Evolutionary conservation across 2,113 vertebrate genomes (phyloP).

Genomic region (Psilopogon haemacephalus): DNA sequence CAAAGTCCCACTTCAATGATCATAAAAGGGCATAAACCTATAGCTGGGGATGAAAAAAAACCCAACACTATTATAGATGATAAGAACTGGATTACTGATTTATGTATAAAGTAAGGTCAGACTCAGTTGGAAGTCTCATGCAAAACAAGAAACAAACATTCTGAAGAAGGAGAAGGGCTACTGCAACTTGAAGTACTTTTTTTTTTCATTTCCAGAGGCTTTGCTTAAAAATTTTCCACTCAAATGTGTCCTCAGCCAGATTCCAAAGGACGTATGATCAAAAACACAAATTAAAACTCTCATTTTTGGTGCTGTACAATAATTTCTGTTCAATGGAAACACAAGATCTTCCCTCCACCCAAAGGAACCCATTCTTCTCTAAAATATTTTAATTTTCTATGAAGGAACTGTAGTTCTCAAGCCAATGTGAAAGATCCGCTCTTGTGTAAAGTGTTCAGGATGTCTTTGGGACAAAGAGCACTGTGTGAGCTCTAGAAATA

Average conservation of each 20-base stretch:
- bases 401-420: not conserved
- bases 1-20: conserved; percentile 2
- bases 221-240: not conserved
- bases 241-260: not conserved
- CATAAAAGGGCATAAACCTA: conserved; percentile 20
- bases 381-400: not conserved
- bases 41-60: not conserved
- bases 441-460: not conserved
- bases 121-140: not conserved
- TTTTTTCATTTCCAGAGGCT: not conserved
- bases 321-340: not conserved
- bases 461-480: not conserved
- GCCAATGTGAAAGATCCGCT: not conserved
- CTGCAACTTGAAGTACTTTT: not conserved
- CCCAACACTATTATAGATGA: not conserved
- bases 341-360: not conserved
- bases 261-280: not conserved
- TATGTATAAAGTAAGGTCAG: not conserved
- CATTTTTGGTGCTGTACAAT: not conserved
- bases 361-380: not conserved
- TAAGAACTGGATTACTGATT: not conserved
- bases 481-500: not conserved
- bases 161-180: not conserved
- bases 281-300: not conserved
- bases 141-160: conserved; percentile 19